Base-by-base conservation (phyloP, 1,140 invertebrate species). In the Dreissena rostriformis region DNA sequence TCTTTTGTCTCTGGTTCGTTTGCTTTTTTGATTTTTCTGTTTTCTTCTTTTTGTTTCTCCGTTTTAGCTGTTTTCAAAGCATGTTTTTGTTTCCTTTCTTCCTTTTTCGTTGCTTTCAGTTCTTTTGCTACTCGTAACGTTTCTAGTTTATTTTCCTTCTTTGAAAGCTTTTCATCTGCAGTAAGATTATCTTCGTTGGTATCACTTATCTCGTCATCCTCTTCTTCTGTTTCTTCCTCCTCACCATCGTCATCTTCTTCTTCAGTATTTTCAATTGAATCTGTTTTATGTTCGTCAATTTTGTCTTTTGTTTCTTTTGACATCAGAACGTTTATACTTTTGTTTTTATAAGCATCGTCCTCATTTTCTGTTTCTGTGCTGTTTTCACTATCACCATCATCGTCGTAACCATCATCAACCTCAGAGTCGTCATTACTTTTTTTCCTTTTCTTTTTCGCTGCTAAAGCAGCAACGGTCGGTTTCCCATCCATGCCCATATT, bases 51-150 rank as follows among this genome's bases (percentile, higher is more conserved):
- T 53, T 67, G 53, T 26, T 70, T 79, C 2, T 10, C 17, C 19
- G 2, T 57, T 39, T 68, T 67, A 57, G 19, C 49, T 53, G 68
- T 26, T 28, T 70, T 79, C 55, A 68, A 65, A 10, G 22, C 52
- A 57, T 71, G 68, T 19, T 19, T n/a, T 68, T 80, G 28, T 39
- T 49, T 19, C n/a, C 61, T 70, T 24, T 70, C 77, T 61, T 71
- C 66, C 51, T 63, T 22, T 80, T 68, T 80, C 22, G 57, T 80
- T 12, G 68, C 53, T 61, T 49, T 52, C 22, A 70, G 29, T 68
- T 70, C 77, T 71, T 80, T 80, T 24, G 77, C 77, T 15, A 67
- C 77, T 22, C 51, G 66, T 19, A 80, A 19, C 24, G 77, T 66
- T 14, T 53, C 77, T 5, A 80, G 39, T 71, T 72, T 71, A 17